Evolutionary conservation across 23 tunicate genomes (phyloP).

Genomic region (Aplidium turbinatum): DNA sequence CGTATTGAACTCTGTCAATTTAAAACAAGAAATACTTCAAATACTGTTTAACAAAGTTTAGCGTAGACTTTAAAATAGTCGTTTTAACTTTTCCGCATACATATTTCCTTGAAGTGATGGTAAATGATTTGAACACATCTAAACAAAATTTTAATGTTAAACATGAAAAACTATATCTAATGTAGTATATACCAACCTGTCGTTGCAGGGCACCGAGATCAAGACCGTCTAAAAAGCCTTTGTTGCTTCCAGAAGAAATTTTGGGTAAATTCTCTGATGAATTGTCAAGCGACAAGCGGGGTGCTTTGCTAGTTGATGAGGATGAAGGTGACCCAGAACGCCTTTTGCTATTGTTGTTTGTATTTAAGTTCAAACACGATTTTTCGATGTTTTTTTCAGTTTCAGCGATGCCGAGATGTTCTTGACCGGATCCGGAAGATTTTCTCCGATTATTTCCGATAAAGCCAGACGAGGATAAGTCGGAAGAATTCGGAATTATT

Average conservation of each 20-base stretch:
- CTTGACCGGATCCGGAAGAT: too few relatives aligned
- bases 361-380: background rate
- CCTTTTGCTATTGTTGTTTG: constrained; percentile 23
- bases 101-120: too few relatives aligned
- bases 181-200: background rate
- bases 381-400: background rate
- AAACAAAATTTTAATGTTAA: too few relatives aligned
- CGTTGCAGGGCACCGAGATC: constrained; percentile 1
- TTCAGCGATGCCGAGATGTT: background rate
- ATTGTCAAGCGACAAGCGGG: background rate
- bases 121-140: too few relatives aligned
- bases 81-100: too few relatives aligned
- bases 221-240: background rate
- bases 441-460: too few relatives aligned
- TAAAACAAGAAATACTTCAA: too few relatives aligned
- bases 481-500: background rate
- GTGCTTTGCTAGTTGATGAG: background rate
- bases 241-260: background rate
- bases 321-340: constrained; percentile 2
- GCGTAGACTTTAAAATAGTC: too few relatives aligned
- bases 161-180: too few relatives aligned
- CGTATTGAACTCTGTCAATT: too few relatives aligned
- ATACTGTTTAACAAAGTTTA: too few relatives aligned
- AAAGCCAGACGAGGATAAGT: background rate
- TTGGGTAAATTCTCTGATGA: background rate